Evolutionary conservation across 2,797 vertebrate genomes (phyloP), one percentile per base, ranked within the genome.

Genomic region (Trachops cirrhosus): DNA sequence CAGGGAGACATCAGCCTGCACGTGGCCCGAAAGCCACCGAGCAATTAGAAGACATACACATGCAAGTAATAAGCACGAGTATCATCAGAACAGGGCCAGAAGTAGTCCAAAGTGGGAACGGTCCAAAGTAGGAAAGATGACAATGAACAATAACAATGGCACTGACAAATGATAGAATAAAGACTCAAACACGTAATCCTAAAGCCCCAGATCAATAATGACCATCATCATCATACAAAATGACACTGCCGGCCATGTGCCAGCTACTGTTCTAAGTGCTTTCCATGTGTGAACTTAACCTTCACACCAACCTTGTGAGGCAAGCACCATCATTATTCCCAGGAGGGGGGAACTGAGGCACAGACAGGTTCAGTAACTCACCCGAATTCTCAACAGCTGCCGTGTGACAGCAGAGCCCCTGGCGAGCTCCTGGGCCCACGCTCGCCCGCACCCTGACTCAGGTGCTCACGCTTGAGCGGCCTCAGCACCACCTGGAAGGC

Each of bases 351-450:
- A 50, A 46, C 52, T 5, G 29, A 46, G 84, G 32, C 62, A 41
- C n/a, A 68, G 10, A 57, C 26, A 37, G 32, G 12, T 4, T 6
- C 46, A 41, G 29, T 0, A 22, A 39, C 44, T 26, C 6, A 0
- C 32, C 64, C 68, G n/a, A 2, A 24, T 14, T 41, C 34, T 29
- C 67, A 16, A 0, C 7, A 54, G 26, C 62, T 16, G 52, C 24
- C 10, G 8, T 5, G 0, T 0, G 29, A 46, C n/a, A 0, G 52
- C 5, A 2, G 10, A 0, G 32, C 16, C 75, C 77, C 52, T 2
- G 5, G 8, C 74, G 11, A 21, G 16, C 8, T 24, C 57, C 57
- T 8, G 21, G 1, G 12, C 39, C 75, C 14, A 6, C 1, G 0
- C n/a, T 37, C 37, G 9, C 19, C 48, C 10, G 18, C 18, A 3